Evolutionary conservation across 2,888 invertebrate genomes (phyloP), one percentile per base, ranked within the genome.

Genomic region (Noctua comes): DNA sequence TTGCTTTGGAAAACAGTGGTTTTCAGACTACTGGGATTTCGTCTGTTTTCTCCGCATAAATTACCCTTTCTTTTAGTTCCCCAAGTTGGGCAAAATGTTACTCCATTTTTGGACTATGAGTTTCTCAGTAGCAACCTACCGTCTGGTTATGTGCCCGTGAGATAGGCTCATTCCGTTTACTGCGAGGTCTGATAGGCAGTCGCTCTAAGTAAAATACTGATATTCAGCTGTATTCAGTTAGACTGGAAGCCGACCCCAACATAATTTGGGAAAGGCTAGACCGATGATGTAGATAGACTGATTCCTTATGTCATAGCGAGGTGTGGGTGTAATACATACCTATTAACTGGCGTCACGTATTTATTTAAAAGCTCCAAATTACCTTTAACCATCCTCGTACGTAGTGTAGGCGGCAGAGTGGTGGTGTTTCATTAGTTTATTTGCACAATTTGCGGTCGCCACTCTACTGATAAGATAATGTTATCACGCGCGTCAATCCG

Each of bases 401-500:
- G 10, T 64, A 21, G 71, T 82, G 88, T 89, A 84, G 90, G 86
- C 78, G 89, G 31, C 79, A 40, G 69, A 81, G 83, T 83, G 80
- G 84, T 74, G 68, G 54, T 82, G 80, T 88, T 89, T 91, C 89
- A 91, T 91, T 90, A 88, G 83, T 85, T 86, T 92, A 93, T 93
- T 93, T 93, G 89, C 91, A 88, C 89, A 92, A 91, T 92, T 91
- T 88, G 86, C 88, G 85, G 83, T 85, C 87, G 88, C 89, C 92
- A 94, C 95, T 94, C 91, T 73, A 89, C 66, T 79, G 94, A 93
- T 94, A 90, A 94, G 95, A 95, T 96, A 95, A 89, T 80, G 88
- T 16, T 90, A 91, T 75, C 82, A 85, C 84, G 90, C 92, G 93
- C 95, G 95, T 95, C 95, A 95, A 91, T 89, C 92, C 93, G 91